Base-by-base conservation (phyloP, 2,797 vertebrate species). In the Sphaeramia orbicularis region DNA sequence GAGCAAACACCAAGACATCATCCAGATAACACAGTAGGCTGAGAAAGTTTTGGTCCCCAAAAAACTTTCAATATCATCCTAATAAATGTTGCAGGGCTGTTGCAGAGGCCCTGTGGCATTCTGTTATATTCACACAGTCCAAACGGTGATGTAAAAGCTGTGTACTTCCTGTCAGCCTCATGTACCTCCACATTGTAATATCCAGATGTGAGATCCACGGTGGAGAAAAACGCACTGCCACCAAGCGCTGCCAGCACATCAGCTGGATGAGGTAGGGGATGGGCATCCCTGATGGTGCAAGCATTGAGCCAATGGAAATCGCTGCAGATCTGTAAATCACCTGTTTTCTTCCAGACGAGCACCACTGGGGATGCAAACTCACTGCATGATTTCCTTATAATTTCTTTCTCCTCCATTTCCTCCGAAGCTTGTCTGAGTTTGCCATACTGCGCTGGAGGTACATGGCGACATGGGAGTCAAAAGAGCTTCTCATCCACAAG, bases 41-140 rank as follows among this genome's bases (percentile, higher is more conserved):
- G 1, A 6, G 56, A 50, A 80, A 84, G 2, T 81, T 84, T 4
- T 71, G 4, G 5, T 81, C 73, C 0, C 75, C 66, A 15, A 86
- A 84, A 0, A 79, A n/a, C 74, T 13, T 32, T 54, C 2, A 71
- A 6, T 53, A 77, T 72, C 63, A 68, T 72, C 0, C 48, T 1
- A 68, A 77, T 77, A 1, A 71, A 77, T 0, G 62, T 57, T 2
- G 24, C 64, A 0, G 53, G 53, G 13, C 54, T 57, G 5, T 58
- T 67, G 12, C 49, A 63, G 1, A 63, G 16, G 1, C 49, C 61
- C 10, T 64, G 40, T 7, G 54, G 44, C 44, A 57, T 32, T 10
- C 24, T 49, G 15, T 66, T 57, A 7, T 66, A 57, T 19, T 36
- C 30, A 18, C 16, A 35, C 2, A 16, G 21, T 11, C 48, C 48